These are phyloP conservation scores for Ornithoptera priamus DNA, from an alignment of 2,888 invertebrate species.

Conservation along the genomic window DNA sequence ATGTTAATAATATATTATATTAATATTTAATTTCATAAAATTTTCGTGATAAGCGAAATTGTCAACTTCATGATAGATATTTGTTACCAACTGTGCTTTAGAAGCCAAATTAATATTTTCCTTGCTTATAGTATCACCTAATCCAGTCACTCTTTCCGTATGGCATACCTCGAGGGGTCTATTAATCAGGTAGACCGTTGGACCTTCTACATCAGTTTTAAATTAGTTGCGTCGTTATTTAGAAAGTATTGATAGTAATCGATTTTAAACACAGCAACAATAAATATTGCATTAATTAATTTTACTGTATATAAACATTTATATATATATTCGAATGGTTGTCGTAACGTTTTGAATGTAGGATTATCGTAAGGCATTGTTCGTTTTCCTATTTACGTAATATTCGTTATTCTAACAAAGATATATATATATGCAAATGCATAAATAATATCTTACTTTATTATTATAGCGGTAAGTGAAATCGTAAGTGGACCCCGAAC, in stretches of 20 bases:
- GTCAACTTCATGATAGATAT: neutral
- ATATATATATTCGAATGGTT: neutral
- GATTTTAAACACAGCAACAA: conserved; percentile 32
- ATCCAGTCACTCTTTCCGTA: conserved; percentile 35
- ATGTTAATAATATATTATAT: too few relatives aligned
- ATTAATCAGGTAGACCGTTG: conserved; percentile 50
- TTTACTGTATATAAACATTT: conserved; percentile 2
- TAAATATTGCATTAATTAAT: neutral
- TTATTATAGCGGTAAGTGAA: neutral
- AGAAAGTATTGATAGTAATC: conserved; percentile 42
- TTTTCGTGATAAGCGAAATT: too few relatives aligned
- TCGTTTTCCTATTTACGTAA: neutral
- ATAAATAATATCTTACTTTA: neutral
- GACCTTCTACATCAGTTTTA: conserved; percentile 36
- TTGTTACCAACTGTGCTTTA: conserved; percentile 15
- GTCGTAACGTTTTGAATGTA: neutral
- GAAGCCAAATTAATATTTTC: conserved; percentile 33
- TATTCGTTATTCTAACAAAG: too few relatives aligned
- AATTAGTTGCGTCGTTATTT: conserved; percentile 40
- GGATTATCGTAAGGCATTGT: too few relatives aligned
- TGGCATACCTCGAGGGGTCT: conserved; percentile 37
- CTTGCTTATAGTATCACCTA: conserved; percentile 33
- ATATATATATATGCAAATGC: too few relatives aligned
- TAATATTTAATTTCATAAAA: neutral
- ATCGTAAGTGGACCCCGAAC: neutral